Evolutionary conservation across 2,113 vertebrate genomes (phyloP).

Genomic region (Microcebus griseorufus): DNA sequence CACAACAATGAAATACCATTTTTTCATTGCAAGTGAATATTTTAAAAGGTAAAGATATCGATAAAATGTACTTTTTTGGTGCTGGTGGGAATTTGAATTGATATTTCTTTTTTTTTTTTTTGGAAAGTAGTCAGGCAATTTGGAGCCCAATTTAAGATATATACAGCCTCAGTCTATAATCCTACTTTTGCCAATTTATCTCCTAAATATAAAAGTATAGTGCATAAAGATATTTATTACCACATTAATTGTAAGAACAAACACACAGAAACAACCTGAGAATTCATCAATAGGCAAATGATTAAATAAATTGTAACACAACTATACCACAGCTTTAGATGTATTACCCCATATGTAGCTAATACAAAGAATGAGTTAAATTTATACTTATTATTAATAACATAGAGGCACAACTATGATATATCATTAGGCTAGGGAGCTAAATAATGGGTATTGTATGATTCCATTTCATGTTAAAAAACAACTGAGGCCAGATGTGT

Average conservation of each 20-base stretch:
- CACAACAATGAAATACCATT: background rate
- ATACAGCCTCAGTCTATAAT: background rate
- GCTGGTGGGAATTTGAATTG: background rate
- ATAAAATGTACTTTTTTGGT: background rate
- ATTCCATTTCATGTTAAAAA: slow-evolving; percentile 2
- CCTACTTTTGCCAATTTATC: background rate
- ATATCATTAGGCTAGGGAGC: background rate
- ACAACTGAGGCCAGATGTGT: too few species aligned
- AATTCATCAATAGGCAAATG: background rate
- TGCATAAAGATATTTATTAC: background rate
- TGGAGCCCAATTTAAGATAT: background rate
- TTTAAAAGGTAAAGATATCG: background rate
- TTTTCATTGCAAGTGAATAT: background rate
- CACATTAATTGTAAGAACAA: background rate
- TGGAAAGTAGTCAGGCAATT: background rate
- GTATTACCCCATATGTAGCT: background rate
- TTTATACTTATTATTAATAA: background rate
- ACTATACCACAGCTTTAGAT: background rate
- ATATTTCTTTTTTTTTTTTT: background rate
- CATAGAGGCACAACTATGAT: background rate
- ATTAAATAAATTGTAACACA: background rate
- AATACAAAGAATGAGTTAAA: background rate
- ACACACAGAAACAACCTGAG: background rate
- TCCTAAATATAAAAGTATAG: background rate
- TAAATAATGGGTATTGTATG: background rate